Conservation (phyloP, 2,113 vertebrate species). For the Triplophysa rosa region DNA sequence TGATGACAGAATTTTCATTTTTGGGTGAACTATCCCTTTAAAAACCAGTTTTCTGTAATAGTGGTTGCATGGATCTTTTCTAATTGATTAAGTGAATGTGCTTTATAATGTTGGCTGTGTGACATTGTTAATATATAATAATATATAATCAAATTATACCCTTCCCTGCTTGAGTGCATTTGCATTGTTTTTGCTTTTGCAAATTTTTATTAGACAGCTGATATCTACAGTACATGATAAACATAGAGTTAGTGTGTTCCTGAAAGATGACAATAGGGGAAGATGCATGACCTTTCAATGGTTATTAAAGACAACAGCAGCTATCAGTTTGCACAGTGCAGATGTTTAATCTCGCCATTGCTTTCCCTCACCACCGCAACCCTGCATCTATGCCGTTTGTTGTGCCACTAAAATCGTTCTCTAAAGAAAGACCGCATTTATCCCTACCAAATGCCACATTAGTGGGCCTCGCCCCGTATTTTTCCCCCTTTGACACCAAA, state of each 20-base stretch:
- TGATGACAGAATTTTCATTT: no score
- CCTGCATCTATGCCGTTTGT: conserved; percentile 14
- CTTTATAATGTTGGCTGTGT: neutral
- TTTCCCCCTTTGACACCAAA: conserved; percentile 57
- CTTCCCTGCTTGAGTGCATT: neutral
- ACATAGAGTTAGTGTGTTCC: no score
- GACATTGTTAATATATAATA: neutral
- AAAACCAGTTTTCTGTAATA: no score
- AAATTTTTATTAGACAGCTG: no score
- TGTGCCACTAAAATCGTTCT: conserved; percentile 34
- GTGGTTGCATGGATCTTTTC: no score
- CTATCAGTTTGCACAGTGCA: neutral
- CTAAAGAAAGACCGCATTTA: conserved; percentile 21
- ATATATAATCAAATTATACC: neutral
- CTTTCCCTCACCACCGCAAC: conserved; percentile 20
- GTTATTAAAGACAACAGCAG: neutral
- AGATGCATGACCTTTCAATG: neutral
- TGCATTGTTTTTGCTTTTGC: no score
- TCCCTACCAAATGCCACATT: neutral
- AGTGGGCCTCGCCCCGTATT: neutral
- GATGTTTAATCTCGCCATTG: neutral
- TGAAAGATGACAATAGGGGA: neutral
- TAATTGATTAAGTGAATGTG: no score
- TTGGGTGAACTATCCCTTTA: no score
- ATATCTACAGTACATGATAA: no score